phyloP scores from a whole-genome alignment of 2,797 vertebrate genomes.

The Apogon hyalosoma region DNA sequence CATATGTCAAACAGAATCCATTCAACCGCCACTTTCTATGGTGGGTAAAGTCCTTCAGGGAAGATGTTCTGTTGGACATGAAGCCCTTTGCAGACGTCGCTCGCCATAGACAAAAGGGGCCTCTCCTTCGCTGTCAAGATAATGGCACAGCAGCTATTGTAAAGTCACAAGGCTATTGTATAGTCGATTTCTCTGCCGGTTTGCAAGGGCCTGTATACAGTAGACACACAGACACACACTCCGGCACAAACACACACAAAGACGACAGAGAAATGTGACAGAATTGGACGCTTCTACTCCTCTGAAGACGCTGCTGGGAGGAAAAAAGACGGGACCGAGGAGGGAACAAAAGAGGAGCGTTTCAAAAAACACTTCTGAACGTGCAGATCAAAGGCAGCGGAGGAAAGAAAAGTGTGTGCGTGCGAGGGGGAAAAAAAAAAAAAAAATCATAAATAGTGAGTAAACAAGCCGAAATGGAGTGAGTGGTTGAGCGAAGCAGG shows the following conservation, averaged over 20 bases:
- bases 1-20: conserved; percentile 4
- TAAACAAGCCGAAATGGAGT: conserved; percentile 61
- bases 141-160: conserved; percentile 74
- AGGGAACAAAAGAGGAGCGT: conserved; percentile 71
- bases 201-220: conserved; percentile 61
- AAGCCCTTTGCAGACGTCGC: conserved; percentile 58
- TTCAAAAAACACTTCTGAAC: conserved; percentile 78
- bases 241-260: conserved; percentile 58
- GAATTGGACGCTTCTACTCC: conserved; percentile 74
- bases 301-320: conserved; percentile 66
- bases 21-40: conserved; percentile 5
- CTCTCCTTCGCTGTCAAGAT: conserved; percentile 80
- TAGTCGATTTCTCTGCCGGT: conserved; percentile 56
- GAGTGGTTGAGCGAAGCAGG: conserved; percentile 50
- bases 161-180: conserved; percentile 78
- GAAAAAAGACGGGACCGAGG: conserved; percentile 59
- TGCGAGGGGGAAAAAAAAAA: neutral
- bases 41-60: conserved; percentile 38
- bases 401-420: conserved; percentile 37
- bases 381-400: conserved; percentile 74
- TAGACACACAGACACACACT: conserved; percentile 54
- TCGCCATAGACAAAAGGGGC: conserved; percentile 75
- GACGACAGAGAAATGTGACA: conserved; percentile 72
- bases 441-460: conserved; percentile 63
- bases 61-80: conserved; percentile 58